A percentile compares a stretch with the other conserved stretches of the same genome.
These are phyloP conservation scores for Notarius lentiginosus DNA, from an alignment of 2,113 vertebrate genomes.

Conservation along the genomic window DNA sequence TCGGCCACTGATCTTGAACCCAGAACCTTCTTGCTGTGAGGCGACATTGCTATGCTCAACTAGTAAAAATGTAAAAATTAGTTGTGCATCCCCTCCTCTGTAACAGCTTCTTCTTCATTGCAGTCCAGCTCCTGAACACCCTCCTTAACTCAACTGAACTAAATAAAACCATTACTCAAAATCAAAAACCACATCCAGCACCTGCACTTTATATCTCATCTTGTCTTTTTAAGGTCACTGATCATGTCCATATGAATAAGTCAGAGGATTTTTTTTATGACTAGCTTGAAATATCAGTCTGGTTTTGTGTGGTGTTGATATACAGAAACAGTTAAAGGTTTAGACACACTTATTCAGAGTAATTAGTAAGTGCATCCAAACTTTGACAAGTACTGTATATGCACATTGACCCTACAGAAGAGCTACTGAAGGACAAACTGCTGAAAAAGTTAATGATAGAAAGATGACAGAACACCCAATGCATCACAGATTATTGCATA, in stretches of 20 bases:
- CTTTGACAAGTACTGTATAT: too few species aligned
- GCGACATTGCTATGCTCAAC: not conserved
- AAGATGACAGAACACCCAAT: too few species aligned
- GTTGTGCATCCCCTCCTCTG: not conserved
- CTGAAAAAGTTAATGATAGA: too few species aligned
- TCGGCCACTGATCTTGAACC: too few species aligned
- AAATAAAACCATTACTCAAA: not conserved
- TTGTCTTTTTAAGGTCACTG: not conserved
- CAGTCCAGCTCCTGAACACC: not conserved
- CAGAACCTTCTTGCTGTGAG: too few species aligned
- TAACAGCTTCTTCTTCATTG: not conserved
- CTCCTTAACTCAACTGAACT: not conserved
- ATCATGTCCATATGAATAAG: not conserved
- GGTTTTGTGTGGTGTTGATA: not conserved
- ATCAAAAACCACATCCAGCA: not conserved
- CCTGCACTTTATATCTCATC: not conserved
- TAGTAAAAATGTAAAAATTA: not conserved
- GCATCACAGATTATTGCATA: too few species aligned
- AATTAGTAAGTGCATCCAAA: too few species aligned
- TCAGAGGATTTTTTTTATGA: not conserved
- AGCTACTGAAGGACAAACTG: not conserved
- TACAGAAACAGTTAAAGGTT: not conserved
- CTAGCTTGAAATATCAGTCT: not conserved
- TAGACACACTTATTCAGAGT: too few species aligned
- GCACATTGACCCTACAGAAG: not conserved